A percentile compares a stretch with the other conserved stretches of the same genome.
Conservation (phyloP, 2,113 vertebrate species). For the Enhydra lutris region DNA sequence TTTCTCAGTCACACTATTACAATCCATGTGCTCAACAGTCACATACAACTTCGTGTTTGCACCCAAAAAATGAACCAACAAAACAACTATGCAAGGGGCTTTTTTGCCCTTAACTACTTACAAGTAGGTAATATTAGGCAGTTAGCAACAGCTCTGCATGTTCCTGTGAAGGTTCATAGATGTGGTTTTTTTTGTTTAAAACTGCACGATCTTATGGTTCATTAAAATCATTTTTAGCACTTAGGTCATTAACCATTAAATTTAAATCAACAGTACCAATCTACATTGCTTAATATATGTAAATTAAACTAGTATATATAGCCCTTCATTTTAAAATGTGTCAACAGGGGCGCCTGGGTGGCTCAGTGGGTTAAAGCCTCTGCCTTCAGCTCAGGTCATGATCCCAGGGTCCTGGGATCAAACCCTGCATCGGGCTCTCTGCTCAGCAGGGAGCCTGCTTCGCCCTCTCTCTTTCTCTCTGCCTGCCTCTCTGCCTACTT, state of each 20-base stretch:
- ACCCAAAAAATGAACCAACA: neutral
- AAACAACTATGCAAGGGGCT: neutral
- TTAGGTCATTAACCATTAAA: slow-evolving; percentile 14
- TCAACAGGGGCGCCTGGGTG: neutral
- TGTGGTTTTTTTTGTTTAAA: neutral
- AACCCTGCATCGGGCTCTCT: no score
- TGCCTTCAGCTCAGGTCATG: no score
- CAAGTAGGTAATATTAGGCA: slow-evolving; percentile 9
- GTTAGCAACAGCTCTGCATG: slow-evolving; percentile 3
- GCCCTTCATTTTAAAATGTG: neutral
- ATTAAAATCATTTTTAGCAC: slow-evolving; percentile 43
- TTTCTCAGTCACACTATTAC: neutral
- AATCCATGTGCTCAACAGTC: neutral
- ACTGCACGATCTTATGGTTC: neutral
- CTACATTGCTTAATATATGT: neutral
- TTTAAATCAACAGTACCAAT: slow-evolving; percentile 5
- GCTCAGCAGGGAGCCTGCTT: no score
- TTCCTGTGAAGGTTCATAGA: neutral
- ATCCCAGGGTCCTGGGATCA: no score
- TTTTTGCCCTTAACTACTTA: neutral
- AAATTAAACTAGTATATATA: neutral
- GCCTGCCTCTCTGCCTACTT: no score
- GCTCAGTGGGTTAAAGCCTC: no score
- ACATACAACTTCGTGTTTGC: neutral
- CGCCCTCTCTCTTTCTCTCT: no score